Conservation (phyloP, 2,113 vertebrate genomes). For the Siniperca chuatsi region DNA sequence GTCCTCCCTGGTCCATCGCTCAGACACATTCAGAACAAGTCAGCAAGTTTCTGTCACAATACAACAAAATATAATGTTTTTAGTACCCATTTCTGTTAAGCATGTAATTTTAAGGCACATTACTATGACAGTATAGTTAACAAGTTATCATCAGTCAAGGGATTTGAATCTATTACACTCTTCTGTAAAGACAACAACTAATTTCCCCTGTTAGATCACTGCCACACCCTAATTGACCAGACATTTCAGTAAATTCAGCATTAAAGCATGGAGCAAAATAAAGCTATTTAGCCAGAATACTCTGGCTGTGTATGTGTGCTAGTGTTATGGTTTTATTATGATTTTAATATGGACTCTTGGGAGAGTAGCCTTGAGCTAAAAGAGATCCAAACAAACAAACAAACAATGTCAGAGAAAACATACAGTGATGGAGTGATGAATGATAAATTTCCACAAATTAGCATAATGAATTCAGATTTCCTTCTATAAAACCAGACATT, state of each 20-base stretch:
- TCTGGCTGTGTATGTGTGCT: background rate
- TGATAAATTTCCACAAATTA: background rate
- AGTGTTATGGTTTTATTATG: background rate
- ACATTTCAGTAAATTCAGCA: background rate
- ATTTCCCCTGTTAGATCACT: background rate
- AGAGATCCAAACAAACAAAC: background rate
- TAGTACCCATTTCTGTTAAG: background rate
- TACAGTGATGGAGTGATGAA: background rate
- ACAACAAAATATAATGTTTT: background rate
- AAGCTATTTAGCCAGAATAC: background rate
- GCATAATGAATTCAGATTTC: background rate
- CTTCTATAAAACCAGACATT: background rate
- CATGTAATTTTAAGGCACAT: background rate
- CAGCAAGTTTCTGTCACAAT: conserved; percentile 7
- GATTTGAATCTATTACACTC: background rate
- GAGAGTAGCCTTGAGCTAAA: background rate
- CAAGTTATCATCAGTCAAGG: background rate
- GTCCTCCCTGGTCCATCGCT: background rate
- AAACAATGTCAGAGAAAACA: background rate
- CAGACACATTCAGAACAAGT: conserved; percentile 12
- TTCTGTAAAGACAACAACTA: background rate
- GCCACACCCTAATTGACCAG: background rate
- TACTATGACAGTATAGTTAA: background rate
- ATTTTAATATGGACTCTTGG: background rate
- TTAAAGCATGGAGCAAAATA: background rate